These are phyloP conservation scores for Mormyrops attenuatus DNA, from an alignment of 2,797 vertebrate species.

Conservation along the genomic window DNA sequence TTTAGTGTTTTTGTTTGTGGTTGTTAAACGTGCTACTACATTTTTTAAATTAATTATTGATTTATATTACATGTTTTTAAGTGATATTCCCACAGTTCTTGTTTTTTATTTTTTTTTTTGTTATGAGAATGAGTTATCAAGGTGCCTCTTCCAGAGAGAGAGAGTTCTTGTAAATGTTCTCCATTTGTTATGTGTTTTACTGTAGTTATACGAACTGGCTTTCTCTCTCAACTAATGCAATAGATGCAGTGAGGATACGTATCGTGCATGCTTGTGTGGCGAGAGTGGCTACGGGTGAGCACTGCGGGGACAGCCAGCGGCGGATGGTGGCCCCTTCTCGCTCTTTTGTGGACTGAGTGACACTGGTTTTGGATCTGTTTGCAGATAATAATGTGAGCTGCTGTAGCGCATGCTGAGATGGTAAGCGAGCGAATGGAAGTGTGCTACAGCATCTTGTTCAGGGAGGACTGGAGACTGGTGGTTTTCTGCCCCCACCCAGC, in stretches of 20 bases:
- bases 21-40: neutral
- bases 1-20: neutral
- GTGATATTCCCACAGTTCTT: neutral
- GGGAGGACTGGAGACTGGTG: neutral
- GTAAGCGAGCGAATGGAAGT: neutral
- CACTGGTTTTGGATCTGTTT: neutral
- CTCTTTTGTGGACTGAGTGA: neutral
- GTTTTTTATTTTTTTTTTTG: neutral
- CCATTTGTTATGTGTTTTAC: neutral
- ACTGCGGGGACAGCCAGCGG: neutral
- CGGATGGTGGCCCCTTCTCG: neutral
- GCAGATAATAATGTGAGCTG: neutral
- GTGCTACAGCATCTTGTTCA: too few relatives aligned
- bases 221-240: neutral
- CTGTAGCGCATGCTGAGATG: neutral
- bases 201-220: neutral
- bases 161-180: neutral
- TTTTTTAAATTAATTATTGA: neutral
- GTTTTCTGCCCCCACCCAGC: neutral
- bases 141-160: neutral
- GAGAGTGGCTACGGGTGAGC: neutral
- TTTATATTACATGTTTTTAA: neutral
- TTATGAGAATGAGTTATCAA: neutral
- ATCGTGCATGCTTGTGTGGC: neutral
- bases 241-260: neutral